phyloP scores from a whole-genome alignment of 2,797 vertebrate species.

The Myotis vivesi region DNA sequence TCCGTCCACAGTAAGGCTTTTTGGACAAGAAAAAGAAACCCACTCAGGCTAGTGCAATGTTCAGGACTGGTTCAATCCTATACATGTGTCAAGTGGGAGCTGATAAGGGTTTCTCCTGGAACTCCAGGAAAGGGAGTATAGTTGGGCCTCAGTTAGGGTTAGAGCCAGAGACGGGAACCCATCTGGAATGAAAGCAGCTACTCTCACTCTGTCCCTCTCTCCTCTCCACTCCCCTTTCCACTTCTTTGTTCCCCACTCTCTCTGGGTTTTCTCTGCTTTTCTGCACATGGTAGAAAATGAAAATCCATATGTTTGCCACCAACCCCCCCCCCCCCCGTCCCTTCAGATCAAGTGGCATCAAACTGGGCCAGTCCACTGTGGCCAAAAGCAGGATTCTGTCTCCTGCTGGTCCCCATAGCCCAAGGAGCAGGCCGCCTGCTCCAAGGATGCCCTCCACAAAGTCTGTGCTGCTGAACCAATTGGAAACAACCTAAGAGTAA shows the following conservation, averaged over 20 bases:
- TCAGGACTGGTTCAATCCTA: neutral
- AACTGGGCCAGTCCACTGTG: neutral
- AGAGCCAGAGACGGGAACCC: neutral
- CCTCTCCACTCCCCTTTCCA: neutral
- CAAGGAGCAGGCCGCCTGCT: neutral
- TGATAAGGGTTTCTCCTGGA: neutral
- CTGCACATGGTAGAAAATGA: neutral
- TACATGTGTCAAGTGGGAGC: neutral
- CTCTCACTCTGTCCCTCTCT: neutral
- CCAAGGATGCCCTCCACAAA: neutral
- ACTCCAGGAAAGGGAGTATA: neutral
- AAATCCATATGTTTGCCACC: neutral
- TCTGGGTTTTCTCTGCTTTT: constrained; percentile 1
- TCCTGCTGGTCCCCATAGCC: neutral
- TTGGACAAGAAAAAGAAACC: neutral
- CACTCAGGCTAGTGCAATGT: neutral
- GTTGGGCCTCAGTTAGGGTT: neutral
- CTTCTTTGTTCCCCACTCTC: neutral
- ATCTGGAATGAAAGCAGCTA: neutral
- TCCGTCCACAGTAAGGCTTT: neutral
- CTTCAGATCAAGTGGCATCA: neutral
- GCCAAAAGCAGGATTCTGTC: neutral
- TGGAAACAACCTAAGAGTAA: neutral
- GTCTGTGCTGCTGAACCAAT: neutral
- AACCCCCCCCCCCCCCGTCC: neutral